These are phyloP conservation scores for Podarcis muralis DNA, from an alignment of 2,113 vertebrate genomes.

Conservation along the genomic window DNA sequence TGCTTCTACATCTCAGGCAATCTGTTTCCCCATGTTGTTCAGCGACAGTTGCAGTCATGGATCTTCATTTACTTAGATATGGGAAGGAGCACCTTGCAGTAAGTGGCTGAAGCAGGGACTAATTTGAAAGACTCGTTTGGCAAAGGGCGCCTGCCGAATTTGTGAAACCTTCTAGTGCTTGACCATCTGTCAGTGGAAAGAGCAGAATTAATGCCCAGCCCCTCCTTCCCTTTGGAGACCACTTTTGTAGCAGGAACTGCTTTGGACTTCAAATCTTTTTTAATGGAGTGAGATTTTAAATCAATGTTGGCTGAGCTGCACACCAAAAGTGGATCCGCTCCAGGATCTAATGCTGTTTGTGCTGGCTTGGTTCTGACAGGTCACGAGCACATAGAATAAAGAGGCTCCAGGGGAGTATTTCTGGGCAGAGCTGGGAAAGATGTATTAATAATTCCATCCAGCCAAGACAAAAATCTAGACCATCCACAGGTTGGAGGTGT, in stretches of 20 bases:
- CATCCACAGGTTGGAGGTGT: conserved; percentile 20
- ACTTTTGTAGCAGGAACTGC: conserved; percentile 53
- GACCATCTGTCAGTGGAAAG: conserved; percentile 65
- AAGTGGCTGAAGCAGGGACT: conserved; percentile 19
- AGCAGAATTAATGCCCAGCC: conserved; percentile 57
- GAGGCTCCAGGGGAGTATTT: conserved; percentile 27
- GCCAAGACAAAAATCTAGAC: conserved; percentile 52
- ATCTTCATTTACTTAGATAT: background rate
- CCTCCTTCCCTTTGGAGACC: conserved; percentile 47
- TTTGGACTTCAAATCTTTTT: conserved; percentile 56
- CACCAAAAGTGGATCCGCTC: conserved; percentile 49
- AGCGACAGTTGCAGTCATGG: conserved; percentile 21
- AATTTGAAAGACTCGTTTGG: conserved; percentile 56
- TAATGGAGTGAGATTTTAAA: conserved; percentile 59
- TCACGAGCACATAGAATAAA: conserved; percentile 37
- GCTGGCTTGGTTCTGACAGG: conserved; percentile 44
- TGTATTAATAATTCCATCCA: conserved; percentile 50
- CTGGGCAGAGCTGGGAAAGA: conserved; percentile 50
- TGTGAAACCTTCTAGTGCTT: conserved; percentile 55
- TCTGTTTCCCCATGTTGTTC: conserved; percentile 11
- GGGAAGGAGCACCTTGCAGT: conserved; percentile 34
- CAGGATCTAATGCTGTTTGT: conserved; percentile 48
- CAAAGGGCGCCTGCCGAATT: conserved; percentile 44
- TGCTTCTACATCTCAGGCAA: conserved; percentile 14
- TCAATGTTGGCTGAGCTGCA: conserved; percentile 52